A percentile compares a stretch with the other conserved stretches of the same genome.
Evolutionary conservation across 2,113 vertebrate genomes (phyloP).

Genomic region (Apistogramma diplotaenia): DNA sequence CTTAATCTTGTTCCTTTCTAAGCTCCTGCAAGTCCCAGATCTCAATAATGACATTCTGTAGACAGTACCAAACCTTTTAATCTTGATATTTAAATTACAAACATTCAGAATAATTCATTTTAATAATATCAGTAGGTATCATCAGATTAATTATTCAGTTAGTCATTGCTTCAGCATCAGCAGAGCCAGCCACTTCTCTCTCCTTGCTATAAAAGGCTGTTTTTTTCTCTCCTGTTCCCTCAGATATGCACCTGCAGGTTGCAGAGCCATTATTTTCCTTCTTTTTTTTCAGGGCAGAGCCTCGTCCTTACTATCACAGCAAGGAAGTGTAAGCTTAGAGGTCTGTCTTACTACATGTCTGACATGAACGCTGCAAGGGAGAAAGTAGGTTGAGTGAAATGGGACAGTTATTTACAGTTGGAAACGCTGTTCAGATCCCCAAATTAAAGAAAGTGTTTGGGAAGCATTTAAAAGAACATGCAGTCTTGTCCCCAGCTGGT

Average conservation of each 20-base stretch:
- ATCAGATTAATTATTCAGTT: neutral
- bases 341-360: neutral
- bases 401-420: neutral
- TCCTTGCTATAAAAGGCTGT: neutral
- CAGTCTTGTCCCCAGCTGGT: neutral
- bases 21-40: slow-evolving; percentile 28
- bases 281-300: neutral
- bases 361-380: neutral
- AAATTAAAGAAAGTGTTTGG: neutral
- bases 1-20: slow-evolving; percentile 13
- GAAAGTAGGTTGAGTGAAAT: neutral
- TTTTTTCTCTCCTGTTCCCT: neutral
- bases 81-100: neutral
- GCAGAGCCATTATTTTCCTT: slow-evolving; percentile 1
- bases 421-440: neutral
- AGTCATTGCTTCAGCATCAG: neutral
- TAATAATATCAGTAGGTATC: neutral
- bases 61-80: neutral
- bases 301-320: neutral
- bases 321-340: neutral
- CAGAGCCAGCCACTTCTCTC: neutral
- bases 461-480: neutral
- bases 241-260: neutral
- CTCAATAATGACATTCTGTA: slow-evolving; percentile 22
- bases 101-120: neutral